Percentiles rank a stretch among this genome's conserved stretches.
Conservation (phyloP, 92 coral and sea anemone genomes). For the Zoanthus gigantus region DNA sequence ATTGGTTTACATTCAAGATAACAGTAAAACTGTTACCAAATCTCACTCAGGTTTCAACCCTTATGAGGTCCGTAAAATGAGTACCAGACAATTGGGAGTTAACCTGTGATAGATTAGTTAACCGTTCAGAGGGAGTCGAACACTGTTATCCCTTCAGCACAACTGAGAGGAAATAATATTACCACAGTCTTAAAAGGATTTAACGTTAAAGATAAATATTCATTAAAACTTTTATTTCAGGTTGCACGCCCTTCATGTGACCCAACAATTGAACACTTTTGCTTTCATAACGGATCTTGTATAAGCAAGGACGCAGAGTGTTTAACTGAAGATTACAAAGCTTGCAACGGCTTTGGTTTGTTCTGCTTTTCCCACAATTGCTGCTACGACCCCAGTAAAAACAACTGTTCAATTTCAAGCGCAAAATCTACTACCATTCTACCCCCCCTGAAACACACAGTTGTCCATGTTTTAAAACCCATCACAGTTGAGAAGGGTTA, state of each 20-base stretch:
- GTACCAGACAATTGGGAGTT: no score
- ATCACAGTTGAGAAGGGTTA: constrained; percentile 68
- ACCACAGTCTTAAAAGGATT: background rate
- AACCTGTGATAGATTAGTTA: no score
- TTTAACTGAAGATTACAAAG: background rate
- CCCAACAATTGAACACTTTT: constrained; percentile 27
- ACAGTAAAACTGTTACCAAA: no score
- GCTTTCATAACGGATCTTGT: constrained; percentile 64
- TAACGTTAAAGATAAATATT: background rate
- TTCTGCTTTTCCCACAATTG: constrained; percentile 67
- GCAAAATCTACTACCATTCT: constrained; percentile 28
- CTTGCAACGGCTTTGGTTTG: constrained; percentile 58
- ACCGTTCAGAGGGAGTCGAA: no score
- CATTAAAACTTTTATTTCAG: constrained; percentile 21
- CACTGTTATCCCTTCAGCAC: no score
- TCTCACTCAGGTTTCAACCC: no score
- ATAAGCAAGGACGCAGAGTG: constrained; percentile 21
- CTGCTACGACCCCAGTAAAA: constrained; percentile 50
- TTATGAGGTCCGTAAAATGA: no score
- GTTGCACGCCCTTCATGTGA: constrained; percentile 56
- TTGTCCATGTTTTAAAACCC: constrained; percentile 55
- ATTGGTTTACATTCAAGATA: no score
- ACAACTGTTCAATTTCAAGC: constrained; percentile 48
- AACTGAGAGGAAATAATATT: background rate
- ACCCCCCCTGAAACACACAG: constrained; percentile 31